Evolutionary conservation across 35 echinoderm and acorn worm species (phyloP), one percentile per base, ranked within the genome.

Genomic region (Eucidaris tribuloides): DNA sequence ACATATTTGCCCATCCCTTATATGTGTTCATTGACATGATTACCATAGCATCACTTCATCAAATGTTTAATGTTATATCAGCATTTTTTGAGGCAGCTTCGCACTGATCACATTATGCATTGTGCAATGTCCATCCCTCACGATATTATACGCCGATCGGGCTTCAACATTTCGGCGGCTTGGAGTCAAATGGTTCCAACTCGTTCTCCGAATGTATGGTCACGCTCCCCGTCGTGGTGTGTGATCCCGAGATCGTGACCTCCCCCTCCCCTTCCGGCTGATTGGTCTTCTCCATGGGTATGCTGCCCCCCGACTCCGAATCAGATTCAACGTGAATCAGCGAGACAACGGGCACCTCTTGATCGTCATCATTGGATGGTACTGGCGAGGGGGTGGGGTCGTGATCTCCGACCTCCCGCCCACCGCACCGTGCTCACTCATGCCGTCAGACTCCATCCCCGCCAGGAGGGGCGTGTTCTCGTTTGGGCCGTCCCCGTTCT

Each of bases 391-490:
- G 68, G 68, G 68, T 40, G 68, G 68, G 1, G 68, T 74, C 15
- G 68, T 36, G 9, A 40, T 74, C 17, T 19, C 35, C 0, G 38
- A n/a, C 0, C 24, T 5, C 11, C 68, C 68, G 24, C 68, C 68
- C 0, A 74, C 68, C 22, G 68, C 68, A 7, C 68, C 68, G 18
- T 20, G 68, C 2, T 74, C 68, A n/a, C 36, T 74, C 68, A 74
- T 27, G 68, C 44, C 24, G 20, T 43, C 68, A n/a, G 68, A 74
- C 17, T 74, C 28, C 68, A 44, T 56, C 33, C 76, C 79, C 2
- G 65, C 56, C 29, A 99, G 65, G 0, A 99, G 87, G 7, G 96
- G 96, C 3, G 96, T 99, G 70, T 99, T 89, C 83, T 99, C 96
- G 49, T 82, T 89, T n/a, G 93, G 83, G 50, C 84, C 36, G 37